Evolutionary conservation across 2,888 invertebrate genomes (phyloP), one percentile per base, ranked within the genome.

Genomic region (Temnothorax unifasciatus): DNA sequence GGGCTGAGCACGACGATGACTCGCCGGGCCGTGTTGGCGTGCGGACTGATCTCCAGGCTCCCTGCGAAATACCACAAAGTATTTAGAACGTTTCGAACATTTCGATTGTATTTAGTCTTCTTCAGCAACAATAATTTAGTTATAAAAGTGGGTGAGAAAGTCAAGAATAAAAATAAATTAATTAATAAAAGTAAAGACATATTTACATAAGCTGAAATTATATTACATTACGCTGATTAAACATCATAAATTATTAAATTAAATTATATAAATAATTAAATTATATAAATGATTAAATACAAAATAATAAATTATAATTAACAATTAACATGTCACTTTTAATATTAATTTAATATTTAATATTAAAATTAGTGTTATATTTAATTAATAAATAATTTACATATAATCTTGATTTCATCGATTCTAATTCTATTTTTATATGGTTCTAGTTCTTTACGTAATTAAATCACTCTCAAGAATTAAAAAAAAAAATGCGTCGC

Each of bases 1-100:
- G 96, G 96, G 8, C 96, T 96, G 25, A 96, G 90, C 4, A 96
- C 93, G 2, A 95, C 94, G 61, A 96, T 91, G 21, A 96, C 90
- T 54, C 96, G 93, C 91, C 96, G 95, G 29, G 96, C 95, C 94
- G 96, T 93, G 94, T 96, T 90, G 92, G 96, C 93, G 92, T 96
- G 92, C 91, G 96, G 94, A 94, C 96, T 94, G 95, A 95, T 93
- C 95, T 96, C 93, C 94, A 96, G 88, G 94, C 94, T 92, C 97
- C 97, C 97, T 97, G 95, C 15, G 94, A 52, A 64, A 2, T 1
- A 34, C 6, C 44, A 66, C 15, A 9, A 25, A 21, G 4, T 47
- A 29, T 29, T 29, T 29, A 29, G 3, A 29, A 29, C 29, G 29
- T 29, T 29, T 29, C 29, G 29, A 34, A 34, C 5, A 5, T 34